Base-by-base conservation (phyloP, 2,797 vertebrate genomes). In the Chaetodon trifasciatus region DNA sequence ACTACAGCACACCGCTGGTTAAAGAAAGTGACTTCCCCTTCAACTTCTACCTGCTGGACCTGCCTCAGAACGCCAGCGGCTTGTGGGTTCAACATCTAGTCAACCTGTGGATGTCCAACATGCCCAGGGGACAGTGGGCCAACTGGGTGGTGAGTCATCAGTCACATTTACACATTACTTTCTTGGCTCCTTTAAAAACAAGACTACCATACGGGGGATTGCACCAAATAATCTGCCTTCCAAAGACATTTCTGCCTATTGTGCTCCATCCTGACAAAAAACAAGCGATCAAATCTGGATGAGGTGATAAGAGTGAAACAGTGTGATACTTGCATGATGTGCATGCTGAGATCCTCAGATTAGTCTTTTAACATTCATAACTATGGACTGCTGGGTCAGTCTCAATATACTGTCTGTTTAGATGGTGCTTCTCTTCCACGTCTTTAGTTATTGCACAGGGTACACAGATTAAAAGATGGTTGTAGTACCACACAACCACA, bases 1-100 rank as follows among this genome's bases (percentile, higher is more conserved):
- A 99, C 92, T 99, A 99, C 0, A 96, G 98, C 71, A 96, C 94
- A 1, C 49, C 89, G 15, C 96, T 94, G 78, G 77, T 94, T 57
- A 94, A 94, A 88, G 98, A 99, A 94, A 95, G 97, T 0, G 96
- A 99, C 85, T 98, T 99, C 68, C 97, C 98, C 39, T 96, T 99
- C 82, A 99, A 99, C 89, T 96, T 96, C 75, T 96, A 98, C 86
- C 91, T 99, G 79, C 81, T 97, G 82, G 94, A 96, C 69, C 86
- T 99, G 35, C 91, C 95, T 39, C 89, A 91, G 12, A 89, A 88
- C 50, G 79, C 95, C 74, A 97, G 97, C 0, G 97, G 97, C 72
- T 83, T 79, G 42, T 92, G 89, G 84, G 79, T 94, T 77, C 94
- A 94, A 89, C 85, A 96, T 68, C 93, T 95, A 24, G 96, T 99